Base-by-base conservation (phyloP, 2,113 vertebrate genomes). In the Strix uralensis region DNA sequence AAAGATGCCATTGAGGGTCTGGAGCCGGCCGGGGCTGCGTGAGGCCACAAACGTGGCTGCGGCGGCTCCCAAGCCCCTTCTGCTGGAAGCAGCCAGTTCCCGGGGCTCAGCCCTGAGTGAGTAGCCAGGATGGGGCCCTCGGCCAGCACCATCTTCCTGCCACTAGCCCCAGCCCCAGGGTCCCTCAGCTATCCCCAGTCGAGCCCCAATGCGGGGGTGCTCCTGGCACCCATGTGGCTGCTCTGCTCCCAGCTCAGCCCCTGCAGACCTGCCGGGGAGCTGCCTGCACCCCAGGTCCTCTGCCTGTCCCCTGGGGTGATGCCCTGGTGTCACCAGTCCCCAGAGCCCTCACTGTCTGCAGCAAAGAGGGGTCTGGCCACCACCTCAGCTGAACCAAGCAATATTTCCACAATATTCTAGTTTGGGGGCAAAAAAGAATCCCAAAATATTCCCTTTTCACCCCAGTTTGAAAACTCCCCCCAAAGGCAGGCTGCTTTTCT, bases 101-200 rank as follows among this genome's bases (percentile, higher is more conserved):
- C 4, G 0, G 0, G 6, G 46, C 34, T 49, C 32, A 63, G 30
- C n/a, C 47, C 42, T 5, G 4, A 15, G n/a, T 7, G 54, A 38
- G 70, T 19, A 44, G 51, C 29, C 15, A 21, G 72, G 67, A 69
- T 5, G 7, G 19, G 54, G 32, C 54, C 69, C 59, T 66, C 1
- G 4, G 16, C 8, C 86, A 52, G 46, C 34, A 26, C 5, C 3
- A 2, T 42, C 40, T 34, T 54, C n/a, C 40, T 26, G 15, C 34
- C 57, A 18, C 27, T 54, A 55, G 26, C 34, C 58, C 30, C 17
- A 5, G 21, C 26, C 40, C 51, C 4, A 47, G 6, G 8, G 17
- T 40, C 11, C 63, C 21, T 4, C 19, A 7, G 30, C 1, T 6
- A 3, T 3, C 10, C 59, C 44, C 2, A 2, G 40, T 3, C 2